Conservation (phyloP, 2,888 invertebrate species). For the Aleiodes alternator region DNA sequence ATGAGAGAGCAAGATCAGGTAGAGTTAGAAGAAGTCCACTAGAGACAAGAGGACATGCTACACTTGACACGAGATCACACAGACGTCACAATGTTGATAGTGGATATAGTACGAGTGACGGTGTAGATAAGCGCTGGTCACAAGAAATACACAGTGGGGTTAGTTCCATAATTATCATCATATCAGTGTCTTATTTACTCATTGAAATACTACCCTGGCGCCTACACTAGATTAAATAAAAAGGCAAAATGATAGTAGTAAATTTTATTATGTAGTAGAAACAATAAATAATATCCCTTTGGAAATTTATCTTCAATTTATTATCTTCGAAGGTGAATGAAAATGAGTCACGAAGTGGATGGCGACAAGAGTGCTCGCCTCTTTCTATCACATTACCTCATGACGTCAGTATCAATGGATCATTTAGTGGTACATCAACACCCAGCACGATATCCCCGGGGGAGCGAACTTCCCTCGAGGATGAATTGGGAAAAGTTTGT, state of each 20-base stretch:
- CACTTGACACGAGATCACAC: slow-evolving; percentile 76
- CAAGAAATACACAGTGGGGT: slow-evolving; percentile 80
- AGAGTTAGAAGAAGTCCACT: slow-evolving; percentile 76
- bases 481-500: slow-evolving; percentile 71
- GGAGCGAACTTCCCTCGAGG: slow-evolving; percentile 71
- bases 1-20: slow-evolving; percentile 77
- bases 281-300: neutral
- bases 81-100: slow-evolving; percentile 90
- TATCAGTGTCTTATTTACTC: slow-evolving; percentile 40
- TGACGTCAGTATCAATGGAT: slow-evolving; percentile 67
- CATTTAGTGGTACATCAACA: slow-evolving; percentile 74
- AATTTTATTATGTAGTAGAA: neutral
- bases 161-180: slow-evolving; percentile 62
- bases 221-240: neutral
- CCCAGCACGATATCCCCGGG: slow-evolving; percentile 76
- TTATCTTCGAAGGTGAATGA: slow-evolving; percentile 64
- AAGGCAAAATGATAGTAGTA: slow-evolving; percentile 8
- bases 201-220: slow-evolving; percentile 14
- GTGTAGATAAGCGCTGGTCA: slow-evolving; percentile 89
- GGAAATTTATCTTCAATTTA: neutral
- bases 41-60: slow-evolving; percentile 77
- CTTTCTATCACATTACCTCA: slow-evolving; percentile 71
- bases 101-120: slow-evolving; percentile 92
- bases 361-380: slow-evolving; percentile 72
- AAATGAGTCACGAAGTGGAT: slow-evolving; percentile 65